Percentiles rank a stretch among this genome's conserved stretches.
These are phyloP conservation scores for Clusia tigrina DNA, from an alignment of 2,888 invertebrate species.

Conservation along the genomic window DNA sequence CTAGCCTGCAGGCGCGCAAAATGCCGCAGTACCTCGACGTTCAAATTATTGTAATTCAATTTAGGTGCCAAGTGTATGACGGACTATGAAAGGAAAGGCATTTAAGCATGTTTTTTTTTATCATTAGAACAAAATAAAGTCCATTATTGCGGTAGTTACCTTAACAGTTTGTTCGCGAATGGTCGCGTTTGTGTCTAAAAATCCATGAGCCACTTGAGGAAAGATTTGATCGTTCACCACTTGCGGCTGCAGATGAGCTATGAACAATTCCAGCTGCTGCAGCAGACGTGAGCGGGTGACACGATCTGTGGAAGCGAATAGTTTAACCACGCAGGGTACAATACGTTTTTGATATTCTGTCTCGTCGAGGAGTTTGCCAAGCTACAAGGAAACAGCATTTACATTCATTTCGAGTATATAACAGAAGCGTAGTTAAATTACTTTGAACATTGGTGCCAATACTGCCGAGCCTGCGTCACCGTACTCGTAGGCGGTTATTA, in stretches of 20 bases:
- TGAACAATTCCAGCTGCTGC: constrained; percentile 92
- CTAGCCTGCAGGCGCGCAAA: constrained; percentile 95
- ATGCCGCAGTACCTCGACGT: constrained; percentile 94
- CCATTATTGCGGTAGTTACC: constrained; percentile 62
- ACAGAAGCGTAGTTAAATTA: constrained; percentile 56
- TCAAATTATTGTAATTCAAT: constrained; percentile 95
- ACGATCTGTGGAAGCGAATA: constrained; percentile 95
- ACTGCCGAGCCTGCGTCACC: constrained; percentile 97
- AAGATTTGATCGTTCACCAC: constrained; percentile 96
- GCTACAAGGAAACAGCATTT: constrained; percentile 67
- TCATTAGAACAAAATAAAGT: background rate
- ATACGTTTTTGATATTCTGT: constrained; percentile 94
- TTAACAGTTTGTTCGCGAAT: constrained; percentile 98
- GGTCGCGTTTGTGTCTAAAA: constrained; percentile 95
- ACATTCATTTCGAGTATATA: constrained; percentile 10
- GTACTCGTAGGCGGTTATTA: constrained; percentile 95
- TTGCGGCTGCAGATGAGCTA: constrained; percentile 78
- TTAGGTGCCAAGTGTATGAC: constrained; percentile 95
- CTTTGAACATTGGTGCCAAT: constrained; percentile 92
- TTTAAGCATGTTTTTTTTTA: constrained; percentile 1
- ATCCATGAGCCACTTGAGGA: constrained; percentile 92
- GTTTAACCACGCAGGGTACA: constrained; percentile 95
- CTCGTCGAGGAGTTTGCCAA: constrained; percentile 89
- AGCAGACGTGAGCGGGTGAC: constrained; percentile 92
- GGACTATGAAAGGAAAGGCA: constrained; percentile 68